Evolutionary conservation across 2,797 vertebrate species (phyloP), one percentile per base, ranked within the genome.

Genomic region (Mormyrops boulengeri): DNA sequence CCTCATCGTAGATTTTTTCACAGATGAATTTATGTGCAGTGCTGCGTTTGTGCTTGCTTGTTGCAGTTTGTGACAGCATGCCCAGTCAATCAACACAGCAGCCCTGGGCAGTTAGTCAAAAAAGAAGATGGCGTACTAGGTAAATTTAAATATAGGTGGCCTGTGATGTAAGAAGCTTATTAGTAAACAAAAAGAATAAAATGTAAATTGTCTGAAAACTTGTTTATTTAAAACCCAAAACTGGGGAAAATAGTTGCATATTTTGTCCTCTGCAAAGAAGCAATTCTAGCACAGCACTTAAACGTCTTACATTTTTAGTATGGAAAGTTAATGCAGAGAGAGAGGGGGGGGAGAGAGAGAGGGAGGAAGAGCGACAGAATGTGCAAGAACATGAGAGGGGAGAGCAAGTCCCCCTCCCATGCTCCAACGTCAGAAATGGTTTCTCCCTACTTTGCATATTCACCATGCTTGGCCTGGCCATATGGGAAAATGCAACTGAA

Each of bases 401-500:
- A 17, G 89, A 87, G 60, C 38, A 62, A 87, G 60, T 73, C 93
- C 95, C 94, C 95, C 94, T 95, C 95, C 94, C 94, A 93, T 93
- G 47, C 92, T 92, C 91, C 89, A 90, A 93, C 94, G 95, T 95
- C 95, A 95, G 95, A 95, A 96, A 96, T 96, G 96, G 96, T 96
- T 95, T 96, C 96, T 96, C 93, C 95, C 97, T 97, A 95, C 95
- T 98, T 97, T 98, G 97, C 97, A 98, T 97, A 97, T 97, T 96
- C 96, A 96, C 96, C 97, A 96, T 96, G 97, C 97, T 97, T 94
- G 95, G 96, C 96, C 97, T 96, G 97, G 96, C 96, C 97, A 98
- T 96, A 97, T 97, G 97, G 97, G 97, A 98, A 97, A 96, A 97
- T 97, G 97, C 97, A 96, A 98, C 96, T 97, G 97, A 97, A 97